Evolutionary conservation across 2,888 invertebrate genomes (phyloP), one percentile per base, ranked within the genome.

Genomic region (Mythimna lalbum): DNA sequence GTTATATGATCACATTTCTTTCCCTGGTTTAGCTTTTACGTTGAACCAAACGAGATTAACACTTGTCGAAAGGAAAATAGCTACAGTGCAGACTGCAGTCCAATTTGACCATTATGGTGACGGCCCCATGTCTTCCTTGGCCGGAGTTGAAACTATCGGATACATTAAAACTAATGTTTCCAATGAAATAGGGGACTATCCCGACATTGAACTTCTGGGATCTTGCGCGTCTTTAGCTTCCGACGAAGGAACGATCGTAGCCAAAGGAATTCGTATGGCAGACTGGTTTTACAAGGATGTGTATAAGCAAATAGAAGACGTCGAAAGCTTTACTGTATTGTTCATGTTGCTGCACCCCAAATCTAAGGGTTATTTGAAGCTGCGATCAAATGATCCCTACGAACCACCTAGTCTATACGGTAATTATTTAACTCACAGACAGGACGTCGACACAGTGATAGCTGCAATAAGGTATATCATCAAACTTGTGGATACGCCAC

Each of bases 341-440:
- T 96, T 97, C 4, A 96, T 97, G 93, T 86, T 97, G 14, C 86
- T 98, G 85, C 96, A 95, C 81, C 97, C 98, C 0, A 96, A 96
- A 83, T 97, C 97, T 36, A 94, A 95, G 63, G 98, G 98, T 1
- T 93, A 95, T 79, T 87, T 98, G 57, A 96, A 95, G 82, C 92
- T 98, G 9, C 94, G 96, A 74, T 97, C 97, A 0, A 93, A 88
- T 9, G 96, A 98, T 91, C 98, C 98, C 0, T 94, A 96, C 69
- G 96, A 97, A 21, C 95, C 96, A 69, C 98, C 98, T 0, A 92
- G 96, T 43, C 96, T 98, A 70, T 97, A 97, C 84, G 97, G 98
- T 0, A 97, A 98, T 90, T 98, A 98, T 87, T 96, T 98, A 78
- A 95, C 96, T 1, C 95, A 97, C 62, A 95, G 95, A 10, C 91